Evolutionary conservation across 2,888 invertebrate species (phyloP).

Genomic region (Crematogaster levior): DNA sequence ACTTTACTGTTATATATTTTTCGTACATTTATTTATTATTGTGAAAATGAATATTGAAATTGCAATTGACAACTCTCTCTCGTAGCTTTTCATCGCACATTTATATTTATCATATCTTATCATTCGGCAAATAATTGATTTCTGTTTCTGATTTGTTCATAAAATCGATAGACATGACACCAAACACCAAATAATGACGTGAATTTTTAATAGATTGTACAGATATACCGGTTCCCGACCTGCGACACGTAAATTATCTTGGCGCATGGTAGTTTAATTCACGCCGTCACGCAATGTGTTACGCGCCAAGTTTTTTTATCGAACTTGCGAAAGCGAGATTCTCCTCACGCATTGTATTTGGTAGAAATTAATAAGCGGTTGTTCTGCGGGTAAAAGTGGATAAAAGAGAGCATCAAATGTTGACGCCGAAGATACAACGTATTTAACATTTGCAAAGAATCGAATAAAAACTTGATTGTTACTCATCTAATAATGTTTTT

Average conservation of each 20-base stretch:
- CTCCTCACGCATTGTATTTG: constrained; percentile 24
- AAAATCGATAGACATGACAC: constrained; percentile 28
- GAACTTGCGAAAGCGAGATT: constrained; percentile 3
- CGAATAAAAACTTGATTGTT: background rate
- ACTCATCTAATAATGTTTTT: background rate
- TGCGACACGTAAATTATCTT: constrained; percentile 73
- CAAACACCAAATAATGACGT: constrained; percentile 12
- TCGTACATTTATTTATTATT: background rate
- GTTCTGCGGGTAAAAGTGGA: constrained; percentile 44
- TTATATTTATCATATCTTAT: constrained; percentile 29
- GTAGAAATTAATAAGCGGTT: constrained; percentile 60
- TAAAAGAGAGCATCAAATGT: constrained; percentile 61
- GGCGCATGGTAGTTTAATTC: constrained; percentile 78
- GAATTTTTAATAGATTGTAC: constrained; percentile 53
- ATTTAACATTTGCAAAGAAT: constrained; percentile 9
- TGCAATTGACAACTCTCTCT: constrained; percentile 13
- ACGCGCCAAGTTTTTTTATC: constrained; percentile 49
- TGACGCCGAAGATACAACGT: constrained; percentile 49
- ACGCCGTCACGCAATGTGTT: constrained; percentile 76
- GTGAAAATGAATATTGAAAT: background rate
- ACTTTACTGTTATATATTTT: background rate
- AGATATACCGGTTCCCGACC: constrained; percentile 72
- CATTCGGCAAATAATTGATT: constrained; percentile 4
- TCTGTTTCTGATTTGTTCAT: constrained; percentile 3
- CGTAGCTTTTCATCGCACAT: constrained; percentile 5